Evolutionary conservation across 2,888 invertebrate species (phyloP).

Genomic region (Luffia ferchaultella): DNA sequence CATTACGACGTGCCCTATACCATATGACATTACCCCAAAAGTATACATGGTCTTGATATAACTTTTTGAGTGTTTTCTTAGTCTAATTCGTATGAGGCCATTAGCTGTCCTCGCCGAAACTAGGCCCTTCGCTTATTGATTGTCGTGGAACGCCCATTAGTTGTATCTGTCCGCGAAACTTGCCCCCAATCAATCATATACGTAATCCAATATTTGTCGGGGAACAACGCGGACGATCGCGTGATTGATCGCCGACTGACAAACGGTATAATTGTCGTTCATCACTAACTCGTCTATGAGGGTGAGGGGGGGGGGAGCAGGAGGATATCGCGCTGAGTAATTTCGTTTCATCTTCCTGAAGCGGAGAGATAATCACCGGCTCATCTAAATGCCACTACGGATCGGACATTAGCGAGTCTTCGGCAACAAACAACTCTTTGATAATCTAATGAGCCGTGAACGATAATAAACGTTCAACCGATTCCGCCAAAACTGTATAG

Average conservation of each 20-base stretch:
- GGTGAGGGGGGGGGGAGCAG: too few relatives aligned
- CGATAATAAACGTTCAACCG: neutral
- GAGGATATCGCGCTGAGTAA: too few relatives aligned
- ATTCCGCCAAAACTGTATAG: neutral
- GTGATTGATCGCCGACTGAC: neutral
- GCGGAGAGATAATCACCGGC: neutral
- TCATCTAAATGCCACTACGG: neutral
- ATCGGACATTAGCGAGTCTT: neutral
- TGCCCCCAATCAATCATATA: constrained; percentile 40
- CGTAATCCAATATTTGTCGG: constrained; percentile 20
- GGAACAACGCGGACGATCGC: neutral
- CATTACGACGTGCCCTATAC: too few relatives aligned
- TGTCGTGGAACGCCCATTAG: constrained; percentile 18
- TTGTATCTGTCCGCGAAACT: constrained; percentile 31
- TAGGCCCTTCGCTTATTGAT: too few relatives aligned
- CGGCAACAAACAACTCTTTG: neutral
- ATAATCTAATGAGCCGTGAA: neutral
- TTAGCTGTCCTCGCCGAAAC: too few relatives aligned
- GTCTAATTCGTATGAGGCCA: too few relatives aligned
- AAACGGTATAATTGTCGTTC: too few relatives aligned
- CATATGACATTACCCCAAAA: too few relatives aligned
- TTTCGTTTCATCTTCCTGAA: neutral
- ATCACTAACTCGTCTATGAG: too few relatives aligned
- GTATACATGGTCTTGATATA: too few relatives aligned
- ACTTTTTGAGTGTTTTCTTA: too few relatives aligned